Evolutionary conservation across 2,888 invertebrate genomes (phyloP).

Genomic region (Rhingia rostrata): DNA sequence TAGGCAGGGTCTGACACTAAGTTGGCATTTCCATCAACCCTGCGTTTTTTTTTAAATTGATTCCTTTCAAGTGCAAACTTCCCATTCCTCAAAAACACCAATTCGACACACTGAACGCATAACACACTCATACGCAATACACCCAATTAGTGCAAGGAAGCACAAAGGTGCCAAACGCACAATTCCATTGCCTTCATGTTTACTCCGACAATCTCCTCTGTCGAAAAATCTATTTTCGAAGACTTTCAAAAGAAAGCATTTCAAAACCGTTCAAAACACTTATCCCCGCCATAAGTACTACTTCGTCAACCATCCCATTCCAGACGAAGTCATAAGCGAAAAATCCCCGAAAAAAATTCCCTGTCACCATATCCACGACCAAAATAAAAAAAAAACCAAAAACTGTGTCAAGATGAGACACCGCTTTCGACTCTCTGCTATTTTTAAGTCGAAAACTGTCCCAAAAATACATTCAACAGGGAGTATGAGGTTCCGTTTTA

Average conservation of each 20-base stretch:
- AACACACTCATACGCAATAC: conserved; percentile 17
- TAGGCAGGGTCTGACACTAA: too few relatives aligned
- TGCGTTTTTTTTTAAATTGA: too few relatives aligned
- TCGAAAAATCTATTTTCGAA: conserved; percentile 26
- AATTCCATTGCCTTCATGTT: background rate
- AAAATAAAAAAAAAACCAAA: background rate
- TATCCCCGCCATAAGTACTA: conserved; percentile 7
- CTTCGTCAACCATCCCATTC: conserved; percentile 24
- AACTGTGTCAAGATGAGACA: conserved; percentile 50
- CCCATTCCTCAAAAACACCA: conserved; percentile 5
- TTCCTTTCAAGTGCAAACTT: conserved; percentile 1
- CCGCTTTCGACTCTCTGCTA: conserved; percentile 13
- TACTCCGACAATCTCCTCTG: conserved; percentile 11
- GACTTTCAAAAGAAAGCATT: conserved; percentile 2
- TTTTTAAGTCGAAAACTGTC: conserved; percentile 31
- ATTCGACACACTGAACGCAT: conserved; percentile 42
- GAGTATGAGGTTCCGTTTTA: conserved; percentile 14
- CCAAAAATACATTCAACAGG: conserved; percentile 31
- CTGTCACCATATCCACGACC: background rate
- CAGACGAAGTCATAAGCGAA: background rate
- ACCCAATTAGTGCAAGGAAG: conserved; percentile 42
- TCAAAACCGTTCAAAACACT: conserved; percentile 38
- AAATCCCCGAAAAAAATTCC: background rate
- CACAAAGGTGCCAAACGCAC: conserved; percentile 47
- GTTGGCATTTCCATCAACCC: too few relatives aligned